Evolutionary conservation across 2,113 vertebrate species (phyloP).

Genomic region (Oncorhynchus kisutch): DNA sequence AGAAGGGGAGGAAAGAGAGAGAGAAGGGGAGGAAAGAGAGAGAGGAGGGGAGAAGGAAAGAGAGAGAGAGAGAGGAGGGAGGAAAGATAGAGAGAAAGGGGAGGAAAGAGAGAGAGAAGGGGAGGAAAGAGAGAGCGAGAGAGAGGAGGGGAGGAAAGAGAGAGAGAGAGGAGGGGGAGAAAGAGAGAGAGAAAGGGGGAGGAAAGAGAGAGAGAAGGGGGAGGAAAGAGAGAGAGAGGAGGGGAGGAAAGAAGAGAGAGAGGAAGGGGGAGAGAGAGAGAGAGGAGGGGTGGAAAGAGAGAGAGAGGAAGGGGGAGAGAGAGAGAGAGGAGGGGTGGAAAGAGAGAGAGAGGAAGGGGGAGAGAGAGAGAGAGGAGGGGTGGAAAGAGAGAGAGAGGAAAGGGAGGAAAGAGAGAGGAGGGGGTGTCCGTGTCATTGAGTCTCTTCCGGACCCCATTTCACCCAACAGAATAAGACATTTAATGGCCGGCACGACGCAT

Average conservation of each 20-base stretch:
- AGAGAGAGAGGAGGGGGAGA: no score
- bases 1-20: constrained; percentile 1
- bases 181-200: neutral
- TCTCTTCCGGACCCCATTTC: constrained; percentile 43
- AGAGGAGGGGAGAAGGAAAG: constrained; percentile 7
- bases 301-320: no score
- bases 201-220: no score
- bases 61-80: no score
- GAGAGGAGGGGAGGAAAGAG: no score
- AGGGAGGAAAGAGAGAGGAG: no score
- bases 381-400: no score
- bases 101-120: no score
- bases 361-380: no score
- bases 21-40: neutral
- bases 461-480: constrained; percentile 58
- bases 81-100: no score
- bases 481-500: constrained; percentile 38
- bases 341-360: neutral
- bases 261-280: neutral
- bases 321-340: neutral
- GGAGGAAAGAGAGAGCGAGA: no score
- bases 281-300: no score
- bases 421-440: constrained; percentile 30
- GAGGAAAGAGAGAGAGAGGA: neutral
- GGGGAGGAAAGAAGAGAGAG: constrained; percentile 18